These are phyloP conservation scores for Vulpes vulpes DNA, from an alignment of 2,113 vertebrate genomes.

Conservation along the genomic window DNA sequence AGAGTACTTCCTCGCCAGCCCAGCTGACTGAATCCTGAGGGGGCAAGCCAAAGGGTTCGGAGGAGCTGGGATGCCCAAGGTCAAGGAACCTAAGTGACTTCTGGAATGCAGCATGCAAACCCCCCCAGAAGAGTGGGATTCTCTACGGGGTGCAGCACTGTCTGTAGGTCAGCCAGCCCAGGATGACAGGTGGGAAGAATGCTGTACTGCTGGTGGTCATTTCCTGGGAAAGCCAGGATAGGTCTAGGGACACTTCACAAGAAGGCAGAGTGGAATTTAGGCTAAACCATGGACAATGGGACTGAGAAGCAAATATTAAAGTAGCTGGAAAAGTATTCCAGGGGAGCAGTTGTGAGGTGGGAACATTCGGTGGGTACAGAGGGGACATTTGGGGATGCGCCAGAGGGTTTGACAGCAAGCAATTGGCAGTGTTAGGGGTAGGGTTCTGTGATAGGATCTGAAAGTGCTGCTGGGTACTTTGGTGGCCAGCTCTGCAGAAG, in stretches of 20 bases:
- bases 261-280: background rate
- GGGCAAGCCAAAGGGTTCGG: background rate
- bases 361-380: background rate
- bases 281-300: background rate
- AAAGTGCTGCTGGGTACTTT: background rate
- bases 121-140: background rate
- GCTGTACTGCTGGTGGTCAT: background rate
- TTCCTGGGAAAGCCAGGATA: background rate
- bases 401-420: background rate
- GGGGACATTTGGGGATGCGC: background rate
- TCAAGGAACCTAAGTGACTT: background rate
- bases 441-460: background rate
- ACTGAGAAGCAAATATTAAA: background rate
- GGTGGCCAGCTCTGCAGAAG: background rate
- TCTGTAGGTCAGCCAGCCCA: background rate
- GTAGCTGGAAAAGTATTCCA: background rate
- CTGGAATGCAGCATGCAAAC: background rate
- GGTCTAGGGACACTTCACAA: background rate
- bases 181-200: background rate
- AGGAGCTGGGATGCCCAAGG: background rate
- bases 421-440: background rate
- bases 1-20: background rate
- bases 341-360: background rate
- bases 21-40: background rate
- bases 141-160: background rate